Evolutionary conservation across 2,797 vertebrate genomes (phyloP).

Genomic region (Alfaro cultratus): DNA sequence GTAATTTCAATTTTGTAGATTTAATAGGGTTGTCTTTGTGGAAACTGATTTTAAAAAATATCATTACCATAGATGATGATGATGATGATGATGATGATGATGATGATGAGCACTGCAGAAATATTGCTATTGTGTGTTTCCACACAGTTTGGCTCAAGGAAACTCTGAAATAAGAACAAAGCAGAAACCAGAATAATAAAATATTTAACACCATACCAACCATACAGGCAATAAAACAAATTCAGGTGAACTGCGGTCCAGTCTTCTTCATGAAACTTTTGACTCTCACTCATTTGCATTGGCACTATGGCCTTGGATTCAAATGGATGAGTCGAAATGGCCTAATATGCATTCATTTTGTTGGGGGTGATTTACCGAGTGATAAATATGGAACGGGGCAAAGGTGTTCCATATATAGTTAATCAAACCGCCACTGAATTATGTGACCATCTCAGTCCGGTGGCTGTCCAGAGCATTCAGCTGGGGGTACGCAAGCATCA

Average conservation of each 20-base stretch:
- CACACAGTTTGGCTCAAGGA: not conserved
- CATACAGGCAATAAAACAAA: not conserved
- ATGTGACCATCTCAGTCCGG: constrained; percentile 45
- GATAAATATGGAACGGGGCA: constrained; percentile 20
- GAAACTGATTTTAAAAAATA: not conserved
- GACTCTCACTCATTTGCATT: not conserved
- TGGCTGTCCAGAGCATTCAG: constrained; percentile 42
- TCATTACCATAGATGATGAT: not conserved
- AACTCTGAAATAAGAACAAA: not conserved
- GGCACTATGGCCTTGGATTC: not conserved
- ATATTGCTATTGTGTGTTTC: not conserved
- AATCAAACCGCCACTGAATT: constrained; percentile 52
- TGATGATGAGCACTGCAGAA: not conserved
- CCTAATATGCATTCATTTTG: not conserved
- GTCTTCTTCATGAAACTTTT: not conserved
- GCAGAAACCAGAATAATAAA: not conserved
- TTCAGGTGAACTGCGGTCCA: not conserved
- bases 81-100: not conserved
- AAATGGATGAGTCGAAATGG: constrained; percentile 9
- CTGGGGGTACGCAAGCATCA: constrained; percentile 42
- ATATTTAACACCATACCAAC: not conserved
- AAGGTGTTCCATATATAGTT: constrained; percentile 40
- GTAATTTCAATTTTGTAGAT: not conserved
- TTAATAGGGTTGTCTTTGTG: not conserved
- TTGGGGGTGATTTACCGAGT: constrained; percentile 13